phyloP scores from a whole-genome alignment of 2,113 vertebrate genomes.

The Pagrus major region DNA sequence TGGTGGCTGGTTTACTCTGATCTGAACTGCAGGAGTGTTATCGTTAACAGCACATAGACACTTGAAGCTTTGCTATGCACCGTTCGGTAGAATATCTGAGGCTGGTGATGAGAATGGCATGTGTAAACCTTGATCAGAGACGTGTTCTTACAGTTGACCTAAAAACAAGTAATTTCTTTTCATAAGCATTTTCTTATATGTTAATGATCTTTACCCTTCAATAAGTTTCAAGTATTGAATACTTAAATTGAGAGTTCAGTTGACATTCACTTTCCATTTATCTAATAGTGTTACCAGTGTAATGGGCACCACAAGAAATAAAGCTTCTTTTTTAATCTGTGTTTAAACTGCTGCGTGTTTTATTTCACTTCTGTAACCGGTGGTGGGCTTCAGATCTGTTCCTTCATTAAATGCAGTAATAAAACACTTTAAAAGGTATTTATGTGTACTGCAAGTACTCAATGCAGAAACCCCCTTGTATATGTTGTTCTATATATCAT shows the following conservation, averaged over 20 bases:
- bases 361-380: background rate
- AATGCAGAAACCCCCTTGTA: background rate
- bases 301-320: slow-evolving; percentile 74
- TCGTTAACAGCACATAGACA: slow-evolving; percentile 57
- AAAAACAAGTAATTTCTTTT: slow-evolving; percentile 43
- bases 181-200: slow-evolving; percentile 54
- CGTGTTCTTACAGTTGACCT: slow-evolving; percentile 50
- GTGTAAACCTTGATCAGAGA: slow-evolving; percentile 63
- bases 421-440: background rate
- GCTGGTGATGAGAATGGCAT: slow-evolving; percentile 44
- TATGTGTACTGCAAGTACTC: too few species aligned
- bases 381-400: background rate
- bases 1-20: slow-evolving; percentile 68
- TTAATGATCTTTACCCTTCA: slow-evolving; percentile 51
- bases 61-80: slow-evolving; percentile 63
- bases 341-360: slow-evolving; percentile 22
- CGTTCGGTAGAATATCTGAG: slow-evolving; percentile 53
- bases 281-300: slow-evolving; percentile 73
- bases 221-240: slow-evolving; percentile 52
- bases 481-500: background rate
- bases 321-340: slow-evolving; percentile 60
- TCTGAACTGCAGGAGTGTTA: slow-evolving; percentile 57
- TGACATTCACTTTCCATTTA: slow-evolving; percentile 64
- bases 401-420: background rate
- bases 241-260: slow-evolving; percentile 59